These are phyloP conservation scores for Todiramphus saurophagus DNA, from an alignment of 2,113 vertebrate genomes.

Conservation along the genomic window DNA sequence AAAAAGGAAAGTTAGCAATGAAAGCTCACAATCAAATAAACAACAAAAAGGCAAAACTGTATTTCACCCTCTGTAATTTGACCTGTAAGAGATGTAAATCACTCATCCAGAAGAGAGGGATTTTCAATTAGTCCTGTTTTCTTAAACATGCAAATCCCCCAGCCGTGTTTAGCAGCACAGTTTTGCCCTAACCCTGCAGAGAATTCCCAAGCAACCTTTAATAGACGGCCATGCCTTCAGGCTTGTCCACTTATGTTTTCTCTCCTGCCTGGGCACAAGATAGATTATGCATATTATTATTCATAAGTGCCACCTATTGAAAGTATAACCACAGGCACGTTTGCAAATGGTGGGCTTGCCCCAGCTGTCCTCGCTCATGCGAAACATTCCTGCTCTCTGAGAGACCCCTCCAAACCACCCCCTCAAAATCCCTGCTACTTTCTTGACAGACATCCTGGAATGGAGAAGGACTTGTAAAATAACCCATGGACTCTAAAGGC, in stretches of 20 bases:
- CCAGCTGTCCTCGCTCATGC: background rate
- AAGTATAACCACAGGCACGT: conserved; percentile 55
- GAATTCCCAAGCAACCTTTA: conserved; percentile 71
- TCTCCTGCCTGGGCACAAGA: conserved; percentile 60
- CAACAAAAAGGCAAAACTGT: conserved; percentile 22
- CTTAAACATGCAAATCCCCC: conserved; percentile 66
- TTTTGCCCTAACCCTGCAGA: conserved; percentile 57
- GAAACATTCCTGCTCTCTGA: conserved; percentile 7
- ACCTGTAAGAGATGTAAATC: conserved; percentile 54
- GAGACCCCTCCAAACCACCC: background rate
- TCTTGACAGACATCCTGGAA: background rate
- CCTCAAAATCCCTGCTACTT: background rate
- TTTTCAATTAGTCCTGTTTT: conserved; percentile 66
- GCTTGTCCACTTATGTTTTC: conserved; percentile 68
- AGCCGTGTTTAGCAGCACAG: conserved; percentile 59
- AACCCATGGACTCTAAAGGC: background rate
- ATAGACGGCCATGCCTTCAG: conserved; percentile 63
- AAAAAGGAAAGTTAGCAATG: background rate
- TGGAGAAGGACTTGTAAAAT: background rate
- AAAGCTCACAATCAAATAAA: conserved; percentile 22
- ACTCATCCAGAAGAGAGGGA: conserved; percentile 23
- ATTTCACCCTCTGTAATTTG: conserved; percentile 29
- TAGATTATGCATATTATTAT: conserved; percentile 67
- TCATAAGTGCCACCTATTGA: conserved; percentile 67
- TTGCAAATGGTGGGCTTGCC: conserved; percentile 33